Percentiles rank a stretch among this genome's conserved stretches.
Conservation (phyloP, 2,888 invertebrate genomes). For the Heliconius ethilla region DNA sequence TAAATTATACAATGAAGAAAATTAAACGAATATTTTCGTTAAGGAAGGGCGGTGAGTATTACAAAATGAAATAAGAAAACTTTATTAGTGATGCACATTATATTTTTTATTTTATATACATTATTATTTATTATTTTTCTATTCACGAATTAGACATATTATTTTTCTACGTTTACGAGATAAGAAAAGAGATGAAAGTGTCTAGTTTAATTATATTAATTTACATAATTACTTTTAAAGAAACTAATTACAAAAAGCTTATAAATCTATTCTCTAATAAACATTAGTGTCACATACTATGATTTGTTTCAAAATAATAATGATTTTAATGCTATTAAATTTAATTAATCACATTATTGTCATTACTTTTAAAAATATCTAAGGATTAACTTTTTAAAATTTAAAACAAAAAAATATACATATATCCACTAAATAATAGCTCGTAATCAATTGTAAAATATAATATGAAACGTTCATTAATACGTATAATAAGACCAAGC, state of each 20-base stretch:
- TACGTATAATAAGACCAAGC: neutral
- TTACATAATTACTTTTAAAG: neutral
- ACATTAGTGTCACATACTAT: neutral
- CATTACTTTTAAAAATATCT: too few species aligned
- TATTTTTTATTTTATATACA: neutral
- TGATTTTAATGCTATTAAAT: neutral
- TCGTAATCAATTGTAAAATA: neutral
- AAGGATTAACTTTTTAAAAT: neutral
- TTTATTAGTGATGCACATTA: neutral
- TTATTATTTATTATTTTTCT: neutral
- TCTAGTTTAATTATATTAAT: neutral
- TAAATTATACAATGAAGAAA: slow-evolving; percentile 63
- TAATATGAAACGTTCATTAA: slow-evolving; percentile 4
- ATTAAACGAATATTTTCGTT: slow-evolving; percentile 70
- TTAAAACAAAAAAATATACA: neutral
- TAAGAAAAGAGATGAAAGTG: neutral
- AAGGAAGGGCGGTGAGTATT: slow-evolving; percentile 66
- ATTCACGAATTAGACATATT: too few species aligned
- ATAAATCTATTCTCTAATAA: neutral
- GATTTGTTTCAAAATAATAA: neutral
- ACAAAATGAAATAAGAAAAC: neutral
- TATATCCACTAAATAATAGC: neutral
- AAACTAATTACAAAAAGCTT: neutral
- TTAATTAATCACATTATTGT: neutral
- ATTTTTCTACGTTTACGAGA: neutral